Conservation (phyloP, 1,140 invertebrate genomes). For the Drosophila willistoni region DNA sequence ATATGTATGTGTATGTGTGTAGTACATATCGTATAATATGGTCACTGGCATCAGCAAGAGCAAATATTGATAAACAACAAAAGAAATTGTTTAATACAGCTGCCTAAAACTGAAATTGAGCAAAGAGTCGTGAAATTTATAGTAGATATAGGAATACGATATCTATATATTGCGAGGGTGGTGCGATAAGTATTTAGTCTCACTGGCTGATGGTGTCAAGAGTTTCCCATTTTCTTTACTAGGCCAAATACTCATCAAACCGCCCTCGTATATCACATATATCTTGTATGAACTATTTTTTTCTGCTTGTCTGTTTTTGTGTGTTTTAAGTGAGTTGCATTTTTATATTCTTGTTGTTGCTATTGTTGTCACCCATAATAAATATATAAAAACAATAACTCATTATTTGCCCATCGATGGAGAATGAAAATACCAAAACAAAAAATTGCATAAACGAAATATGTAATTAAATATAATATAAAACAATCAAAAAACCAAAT, state of each 20-base stretch:
- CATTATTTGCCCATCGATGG: conserved; percentile 49
- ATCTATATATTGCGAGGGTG: background rate
- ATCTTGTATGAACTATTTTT: conserved; percentile 29
- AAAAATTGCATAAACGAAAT: conserved; percentile 9
- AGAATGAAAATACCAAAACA: background rate
- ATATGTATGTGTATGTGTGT: no score
- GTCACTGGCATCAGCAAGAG: conserved; percentile 23
- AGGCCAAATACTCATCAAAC: no score
- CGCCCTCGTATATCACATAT: no score
- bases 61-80: conserved; percentile 53
- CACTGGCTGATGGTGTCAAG: no score
- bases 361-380: conserved; percentile 21
- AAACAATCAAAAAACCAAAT: conserved; percentile 75
- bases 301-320: conserved; percentile 21
- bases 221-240: no score
- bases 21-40: conserved; percentile 27
- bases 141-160: conserved; percentile 13
- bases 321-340: conserved; percentile 33
- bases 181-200: no score
- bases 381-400: conserved; percentile 51
- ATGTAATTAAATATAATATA: conserved; percentile 76
- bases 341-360: background rate
- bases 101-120: conserved; percentile 30
- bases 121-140: conserved; percentile 19
- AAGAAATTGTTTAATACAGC: conserved; percentile 30